phyloP scores from a whole-genome alignment of 2,888 invertebrate genomes.

The Rutpela maculata region DNA sequence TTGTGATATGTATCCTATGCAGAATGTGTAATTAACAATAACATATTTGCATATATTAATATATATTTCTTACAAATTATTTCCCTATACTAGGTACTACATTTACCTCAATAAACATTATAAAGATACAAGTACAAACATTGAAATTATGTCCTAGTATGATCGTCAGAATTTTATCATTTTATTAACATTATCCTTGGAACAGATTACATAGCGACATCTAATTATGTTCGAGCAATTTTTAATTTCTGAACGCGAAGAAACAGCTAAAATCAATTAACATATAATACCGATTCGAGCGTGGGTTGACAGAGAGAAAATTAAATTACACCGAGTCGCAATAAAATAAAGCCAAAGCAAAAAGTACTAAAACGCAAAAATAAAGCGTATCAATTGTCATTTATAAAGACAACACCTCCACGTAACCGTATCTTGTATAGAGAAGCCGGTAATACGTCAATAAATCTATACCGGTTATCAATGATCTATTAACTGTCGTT shows the following conservation, averaged over 20 bases:
- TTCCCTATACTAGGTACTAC: too few relatives aligned
- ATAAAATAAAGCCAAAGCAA: conserved; percentile 34
- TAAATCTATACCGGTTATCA: conserved; percentile 67
- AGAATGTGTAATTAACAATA: too few relatives aligned
- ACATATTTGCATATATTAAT: too few relatives aligned
- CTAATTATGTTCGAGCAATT: not conserved
- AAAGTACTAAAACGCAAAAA: conserved; percentile 41
- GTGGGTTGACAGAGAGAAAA: conserved; percentile 15
- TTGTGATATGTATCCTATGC: too few relatives aligned
- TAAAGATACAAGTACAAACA: too few relatives aligned
- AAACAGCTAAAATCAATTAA: conserved; percentile 23
- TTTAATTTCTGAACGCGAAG: not conserved
- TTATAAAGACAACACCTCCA: conserved; percentile 61
- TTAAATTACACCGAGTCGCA: conserved; percentile 26
- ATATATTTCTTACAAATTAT: too few relatives aligned
- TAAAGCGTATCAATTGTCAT: conserved; percentile 56
- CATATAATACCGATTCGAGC: conserved; percentile 11
- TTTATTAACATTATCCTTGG: not conserved
- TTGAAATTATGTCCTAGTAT: too few relatives aligned
- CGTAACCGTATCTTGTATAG: conserved; percentile 60
- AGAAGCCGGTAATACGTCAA: conserved; percentile 67
- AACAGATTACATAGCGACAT: not conserved
- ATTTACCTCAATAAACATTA: too few relatives aligned
- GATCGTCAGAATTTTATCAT: too few relatives aligned
- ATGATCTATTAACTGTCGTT: conserved; percentile 60